Percentiles rank a stretch among this genome's conserved stretches.
phyloP scores from a whole-genome alignment of 2,888 invertebrate genomes.

The Cheilosia vulpina region DNA sequence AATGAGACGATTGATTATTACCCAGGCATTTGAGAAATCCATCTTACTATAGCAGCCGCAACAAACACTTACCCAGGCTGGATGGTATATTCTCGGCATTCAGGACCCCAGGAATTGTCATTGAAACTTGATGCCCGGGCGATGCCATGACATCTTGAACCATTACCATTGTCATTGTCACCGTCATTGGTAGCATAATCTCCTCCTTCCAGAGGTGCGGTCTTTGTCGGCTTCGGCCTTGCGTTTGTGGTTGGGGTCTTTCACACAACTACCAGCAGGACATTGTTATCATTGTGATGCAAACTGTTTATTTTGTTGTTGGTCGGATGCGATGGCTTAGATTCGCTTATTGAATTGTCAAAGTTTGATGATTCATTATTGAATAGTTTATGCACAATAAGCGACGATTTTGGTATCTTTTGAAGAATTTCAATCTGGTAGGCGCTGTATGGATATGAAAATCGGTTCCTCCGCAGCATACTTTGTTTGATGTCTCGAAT shows the following conservation, averaged over 20 bases:
- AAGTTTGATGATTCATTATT: constrained; percentile 16
- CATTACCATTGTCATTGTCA: constrained; percentile 47
- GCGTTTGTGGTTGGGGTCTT: constrained; percentile 16
- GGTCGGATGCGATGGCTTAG: constrained; percentile 6
- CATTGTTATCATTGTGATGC: constrained; percentile 9
- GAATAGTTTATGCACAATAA: background rate
- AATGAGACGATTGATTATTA: background rate
- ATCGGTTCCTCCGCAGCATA: too few relatives aligned
- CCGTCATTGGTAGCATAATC: background rate
- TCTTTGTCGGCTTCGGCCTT: constrained; percentile 1
- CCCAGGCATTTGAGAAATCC: background rate
- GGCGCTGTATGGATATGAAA: background rate
- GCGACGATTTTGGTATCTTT: background rate
- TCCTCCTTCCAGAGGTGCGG: background rate
- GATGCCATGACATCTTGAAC: constrained; percentile 64
- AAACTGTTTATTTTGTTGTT: background rate
- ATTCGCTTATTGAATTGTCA: constrained; percentile 6
- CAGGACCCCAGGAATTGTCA: constrained; percentile 78
- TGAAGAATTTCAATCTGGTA: background rate
- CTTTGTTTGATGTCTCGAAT: too few relatives aligned
- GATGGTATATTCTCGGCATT: constrained; percentile 75
- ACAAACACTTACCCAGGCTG: constrained; percentile 80
- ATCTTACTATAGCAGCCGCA: background rate
- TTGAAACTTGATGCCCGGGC: constrained; percentile 78
- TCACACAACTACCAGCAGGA: constrained; percentile 2